These are phyloP conservation scores for Fringilla coelebs DNA, from an alignment of 2,797 vertebrate genomes.

Conservation along the genomic window DNA sequence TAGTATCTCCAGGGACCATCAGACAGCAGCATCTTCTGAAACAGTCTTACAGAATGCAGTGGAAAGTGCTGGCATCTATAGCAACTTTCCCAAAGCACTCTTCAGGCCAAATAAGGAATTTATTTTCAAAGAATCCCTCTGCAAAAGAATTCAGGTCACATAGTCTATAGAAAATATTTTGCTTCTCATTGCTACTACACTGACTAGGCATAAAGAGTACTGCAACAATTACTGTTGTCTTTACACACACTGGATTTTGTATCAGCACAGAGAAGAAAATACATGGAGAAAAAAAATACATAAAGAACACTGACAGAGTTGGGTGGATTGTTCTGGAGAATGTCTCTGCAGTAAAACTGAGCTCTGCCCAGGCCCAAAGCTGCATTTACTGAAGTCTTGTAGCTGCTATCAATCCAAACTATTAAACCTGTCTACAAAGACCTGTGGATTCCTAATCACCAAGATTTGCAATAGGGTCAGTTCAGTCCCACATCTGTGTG, in stretches of 20 bases:
- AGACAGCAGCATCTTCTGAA: not conserved
- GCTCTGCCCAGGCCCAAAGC: not conserved
- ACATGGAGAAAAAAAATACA: not conserved
- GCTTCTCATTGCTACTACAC: not conserved
- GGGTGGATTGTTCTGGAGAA: not conserved
- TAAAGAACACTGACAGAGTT: not conserved
- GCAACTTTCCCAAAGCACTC: not conserved
- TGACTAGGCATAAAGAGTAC: not conserved
- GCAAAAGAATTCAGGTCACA: constrained; percentile 32
- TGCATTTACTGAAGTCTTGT: not conserved
- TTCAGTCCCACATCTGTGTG: not conserved
- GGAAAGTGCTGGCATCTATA: not conserved
- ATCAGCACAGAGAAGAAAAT: not conserved
- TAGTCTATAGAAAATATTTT: constrained; percentile 17
- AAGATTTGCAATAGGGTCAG: not conserved
- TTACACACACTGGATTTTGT: not conserved
- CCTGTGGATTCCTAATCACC: not conserved
- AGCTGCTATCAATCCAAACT: not conserved
- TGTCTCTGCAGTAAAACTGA: not conserved
- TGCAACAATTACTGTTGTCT: not conserved
- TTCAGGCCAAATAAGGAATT: constrained; percentile 51
- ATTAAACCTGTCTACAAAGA: not conserved
- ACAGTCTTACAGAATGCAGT: not conserved
- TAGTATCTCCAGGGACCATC: not conserved
- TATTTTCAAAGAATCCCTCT: constrained; percentile 15